These are phyloP conservation scores for Lethocerus indicus DNA, from an alignment of 1,140 invertebrate genomes.

Conservation along the genomic window DNA sequence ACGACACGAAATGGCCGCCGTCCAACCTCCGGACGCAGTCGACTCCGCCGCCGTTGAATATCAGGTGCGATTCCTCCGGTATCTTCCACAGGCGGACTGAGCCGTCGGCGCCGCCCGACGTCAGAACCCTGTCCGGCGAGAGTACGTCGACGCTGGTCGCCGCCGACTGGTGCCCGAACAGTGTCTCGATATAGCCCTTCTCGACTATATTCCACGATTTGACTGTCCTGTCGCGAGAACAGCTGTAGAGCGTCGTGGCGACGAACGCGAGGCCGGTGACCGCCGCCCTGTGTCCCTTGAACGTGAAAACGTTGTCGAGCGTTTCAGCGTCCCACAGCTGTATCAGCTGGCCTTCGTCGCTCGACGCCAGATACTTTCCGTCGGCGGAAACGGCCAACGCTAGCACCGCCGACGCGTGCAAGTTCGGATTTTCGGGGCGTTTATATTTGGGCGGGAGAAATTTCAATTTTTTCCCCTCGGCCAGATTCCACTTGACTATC, in stretches of 20 bases:
- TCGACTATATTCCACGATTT: slow-evolving; percentile 91
- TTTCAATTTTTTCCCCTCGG: slow-evolving; percentile 26
- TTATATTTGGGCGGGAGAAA: slow-evolving; percentile 21
- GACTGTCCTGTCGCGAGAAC: slow-evolving; percentile 63
- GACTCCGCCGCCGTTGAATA: slow-evolving; percentile 77
- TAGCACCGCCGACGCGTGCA: slow-evolving; percentile 39
- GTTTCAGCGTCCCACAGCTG: slow-evolving; percentile 71
- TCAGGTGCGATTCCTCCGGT: slow-evolving; percentile 86
- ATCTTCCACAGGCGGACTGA: slow-evolving; percentile 89
- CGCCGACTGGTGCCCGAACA: slow-evolving; percentile 84
- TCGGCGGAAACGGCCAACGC: slow-evolving; percentile 68
- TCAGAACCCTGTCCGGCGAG: slow-evolving; percentile 67
- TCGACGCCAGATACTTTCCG: slow-evolving; percentile 66
- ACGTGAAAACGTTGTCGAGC: slow-evolving; percentile 60
- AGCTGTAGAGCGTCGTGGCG: slow-evolving; percentile 59
- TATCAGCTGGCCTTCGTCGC: slow-evolving; percentile 51
- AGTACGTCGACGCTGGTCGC: slow-evolving; percentile 81
- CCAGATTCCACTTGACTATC: slow-evolving; percentile 69
- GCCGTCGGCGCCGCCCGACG: slow-evolving; percentile 73
- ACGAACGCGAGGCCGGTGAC: slow-evolving; percentile 73
- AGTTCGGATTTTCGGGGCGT: slow-evolving; percentile 18
- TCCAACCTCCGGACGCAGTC: slow-evolving; percentile 81
- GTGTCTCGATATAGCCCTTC: slow-evolving; percentile 87
- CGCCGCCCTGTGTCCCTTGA: slow-evolving; percentile 57
- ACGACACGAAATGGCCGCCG: slow-evolving; percentile 81